These are phyloP conservation scores for Himalopsyche tibetana DNA, from an alignment of 2,888 invertebrate species.

Conservation along the genomic window DNA sequence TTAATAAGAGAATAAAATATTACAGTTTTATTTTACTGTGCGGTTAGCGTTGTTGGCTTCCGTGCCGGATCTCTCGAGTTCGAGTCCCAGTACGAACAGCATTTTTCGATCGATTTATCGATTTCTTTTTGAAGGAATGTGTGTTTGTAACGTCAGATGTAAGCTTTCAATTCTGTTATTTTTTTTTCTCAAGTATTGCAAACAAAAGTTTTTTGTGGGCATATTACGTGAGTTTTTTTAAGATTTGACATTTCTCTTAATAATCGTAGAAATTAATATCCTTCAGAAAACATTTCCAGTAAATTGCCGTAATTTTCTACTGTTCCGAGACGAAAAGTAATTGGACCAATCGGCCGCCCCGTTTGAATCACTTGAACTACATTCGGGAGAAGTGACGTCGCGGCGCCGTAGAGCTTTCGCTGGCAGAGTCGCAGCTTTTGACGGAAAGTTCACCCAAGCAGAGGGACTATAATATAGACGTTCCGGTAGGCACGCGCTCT, in stretches of 20 bases:
- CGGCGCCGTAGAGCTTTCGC: background rate
- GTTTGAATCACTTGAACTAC: slow-evolving; percentile 43
- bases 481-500: slow-evolving; percentile 22
- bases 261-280: background rate
- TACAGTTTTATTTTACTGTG: too few relatives aligned
- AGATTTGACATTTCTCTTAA: background rate
- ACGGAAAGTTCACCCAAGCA: background rate
- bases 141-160: too few relatives aligned
- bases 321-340: slow-evolving; percentile 37
- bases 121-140: too few relatives aligned
- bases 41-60: too few relatives aligned
- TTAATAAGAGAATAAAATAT: too few relatives aligned
- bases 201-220: too few relatives aligned
- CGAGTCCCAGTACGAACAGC: too few relatives aligned
- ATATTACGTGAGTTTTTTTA: too few relatives aligned
- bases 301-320: slow-evolving; percentile 42
- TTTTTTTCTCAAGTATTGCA: too few relatives aligned
- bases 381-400: slow-evolving; percentile 17
- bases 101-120: too few relatives aligned
- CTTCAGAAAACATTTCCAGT: background rate
- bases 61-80: too few relatives aligned
- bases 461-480: slow-evolving; percentile 11
- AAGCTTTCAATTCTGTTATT: too few relatives aligned
- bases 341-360: slow-evolving; percentile 50
- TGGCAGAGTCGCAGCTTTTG: slow-evolving; percentile 6